A percentile compares a stretch with the other conserved stretches of the same genome.
Evolutionary conservation across 2,888 invertebrate genomes (phyloP).

Genomic region (Euphydryas editha): DNA sequence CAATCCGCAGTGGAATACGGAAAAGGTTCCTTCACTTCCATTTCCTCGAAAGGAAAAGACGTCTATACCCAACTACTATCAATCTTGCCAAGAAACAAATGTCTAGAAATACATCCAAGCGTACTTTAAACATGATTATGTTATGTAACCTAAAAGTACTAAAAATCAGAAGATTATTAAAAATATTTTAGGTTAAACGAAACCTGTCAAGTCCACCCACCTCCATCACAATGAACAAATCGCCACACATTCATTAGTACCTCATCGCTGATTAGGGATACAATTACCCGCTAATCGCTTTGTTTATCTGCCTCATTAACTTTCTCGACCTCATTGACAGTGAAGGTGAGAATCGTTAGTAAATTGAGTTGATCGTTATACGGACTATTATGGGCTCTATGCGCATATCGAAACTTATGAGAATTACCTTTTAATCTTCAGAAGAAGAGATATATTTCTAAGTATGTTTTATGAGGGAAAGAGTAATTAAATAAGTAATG

Average conservation of each 20-base stretch:
- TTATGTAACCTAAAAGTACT: too few relatives aligned
- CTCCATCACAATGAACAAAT: conserved; percentile 1
- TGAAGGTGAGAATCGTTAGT: conserved; percentile 15
- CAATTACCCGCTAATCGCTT: conserved; percentile 27
- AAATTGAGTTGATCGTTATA: conserved; percentile 17
- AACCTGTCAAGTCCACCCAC: neutral
- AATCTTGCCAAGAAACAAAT: too few relatives aligned
- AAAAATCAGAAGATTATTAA: neutral
- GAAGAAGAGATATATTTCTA: neutral
- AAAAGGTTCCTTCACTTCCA: too few relatives aligned
- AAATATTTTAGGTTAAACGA: neutral
- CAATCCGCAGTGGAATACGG: too few relatives aligned
- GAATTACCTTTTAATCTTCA: neutral
- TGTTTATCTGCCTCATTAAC: conserved; percentile 56
- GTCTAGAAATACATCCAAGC: too few relatives aligned
- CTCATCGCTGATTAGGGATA: conserved; percentile 8
- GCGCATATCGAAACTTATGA: neutral
- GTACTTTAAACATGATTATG: too few relatives aligned
- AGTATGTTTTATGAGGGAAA: neutral
- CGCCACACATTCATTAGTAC: conserved; percentile 6
- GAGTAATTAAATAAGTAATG: neutral
- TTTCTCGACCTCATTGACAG: conserved; percentile 17
- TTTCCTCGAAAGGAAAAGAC: too few relatives aligned
- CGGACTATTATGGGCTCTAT: conserved; percentile 1
- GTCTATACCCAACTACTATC: too few relatives aligned